phyloP scores from a whole-genome alignment of 1,140 invertebrate genomes.

The Daktulosphaira vitifoliae region DNA sequence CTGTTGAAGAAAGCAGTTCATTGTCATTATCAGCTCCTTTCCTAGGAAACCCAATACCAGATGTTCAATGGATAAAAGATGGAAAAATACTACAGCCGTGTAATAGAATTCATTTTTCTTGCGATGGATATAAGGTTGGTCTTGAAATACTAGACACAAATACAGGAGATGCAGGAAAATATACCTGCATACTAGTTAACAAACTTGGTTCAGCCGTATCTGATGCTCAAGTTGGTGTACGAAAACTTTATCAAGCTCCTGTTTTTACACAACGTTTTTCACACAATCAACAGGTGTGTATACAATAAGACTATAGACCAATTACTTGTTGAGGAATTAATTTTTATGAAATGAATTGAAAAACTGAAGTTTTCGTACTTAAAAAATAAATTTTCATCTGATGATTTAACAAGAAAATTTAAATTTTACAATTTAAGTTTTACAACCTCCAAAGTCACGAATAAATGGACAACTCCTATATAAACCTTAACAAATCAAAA shows the following conservation, averaged over 20 bases:
- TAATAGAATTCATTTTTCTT: slow-evolving; percentile 59
- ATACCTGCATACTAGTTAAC: slow-evolving; percentile 64
- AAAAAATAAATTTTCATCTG: not conserved
- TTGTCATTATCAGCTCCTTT: slow-evolving; percentile 58
- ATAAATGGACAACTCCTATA: too few species aligned
- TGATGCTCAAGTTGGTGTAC: slow-evolving; percentile 59
- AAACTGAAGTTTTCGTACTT: too few species aligned
- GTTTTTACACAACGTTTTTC: slow-evolving; percentile 72
- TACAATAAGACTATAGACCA: too few species aligned
- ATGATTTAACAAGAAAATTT: not conserved
- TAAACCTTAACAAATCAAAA: too few species aligned
- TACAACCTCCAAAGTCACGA: too few species aligned
- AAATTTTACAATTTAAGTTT: not conserved
- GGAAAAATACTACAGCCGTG: slow-evolving; percentile 54
- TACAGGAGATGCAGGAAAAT: slow-evolving; percentile 65
- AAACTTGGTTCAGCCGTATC: slow-evolving; percentile 61
- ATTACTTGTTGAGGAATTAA: too few species aligned
- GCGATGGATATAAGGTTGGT: slow-evolving; percentile 70
- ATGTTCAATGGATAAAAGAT: slow-evolving; percentile 75
- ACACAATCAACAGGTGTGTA: slow-evolving; percentile 67
- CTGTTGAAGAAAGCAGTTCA: slow-evolving; percentile 66
- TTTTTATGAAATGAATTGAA: too few species aligned
- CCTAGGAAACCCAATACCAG: slow-evolving; percentile 77
- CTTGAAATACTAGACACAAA: slow-evolving; percentile 64
- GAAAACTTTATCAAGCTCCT: slow-evolving; percentile 71